Conservation (phyloP, 2,113 vertebrate species). For the Mus musculus region GRCm39 chr1:161810501-161811000, state of each 20-base stretch:
- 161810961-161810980: not conserved
- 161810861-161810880: not conserved
- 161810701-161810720: not conserved
- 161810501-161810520: not conserved
- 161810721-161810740: not conserved
- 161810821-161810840: not conserved
- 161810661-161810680: not conserved
- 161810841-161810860: not conserved
- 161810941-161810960: not conserved
- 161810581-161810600: not conserved
- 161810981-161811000: not conserved
- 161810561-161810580: not conserved
- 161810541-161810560: not conserved
- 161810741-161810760: not conserved
- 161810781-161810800: conserved; percentile 26
- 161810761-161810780: not conserved
- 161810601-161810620: not conserved
- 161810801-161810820: not conserved
- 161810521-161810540: not conserved
- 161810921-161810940: not conserved
- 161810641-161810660: not conserved
- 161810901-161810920: not conserved
- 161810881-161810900: not conserved
- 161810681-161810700: not conserved
- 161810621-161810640: conserved; percentile 30